These are phyloP conservation scores for Mormyrus iriodes DNA, from an alignment of 2,113 vertebrate genomes.

Conservation along the genomic window DNA sequence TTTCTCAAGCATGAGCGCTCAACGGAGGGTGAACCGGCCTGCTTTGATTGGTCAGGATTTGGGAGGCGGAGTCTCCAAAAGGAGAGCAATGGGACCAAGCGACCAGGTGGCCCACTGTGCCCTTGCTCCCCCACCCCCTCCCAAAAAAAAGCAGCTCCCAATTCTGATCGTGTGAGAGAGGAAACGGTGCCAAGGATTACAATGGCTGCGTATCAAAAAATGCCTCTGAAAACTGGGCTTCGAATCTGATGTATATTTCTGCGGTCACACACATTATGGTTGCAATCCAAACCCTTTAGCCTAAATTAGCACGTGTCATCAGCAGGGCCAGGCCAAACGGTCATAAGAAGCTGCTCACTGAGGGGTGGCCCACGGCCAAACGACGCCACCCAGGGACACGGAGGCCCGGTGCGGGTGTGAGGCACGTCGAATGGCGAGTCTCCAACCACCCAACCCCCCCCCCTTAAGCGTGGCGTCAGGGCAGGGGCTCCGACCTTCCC, in stretches of 20 bases:
- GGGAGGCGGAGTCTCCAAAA: neutral
- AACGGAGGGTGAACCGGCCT: neutral
- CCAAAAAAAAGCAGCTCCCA: neutral
- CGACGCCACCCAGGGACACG: neutral
- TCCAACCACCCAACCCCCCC: no score
- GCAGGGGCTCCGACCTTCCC: slow-evolving; percentile 49
- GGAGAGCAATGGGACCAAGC: neutral
- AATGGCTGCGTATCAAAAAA: neutral
- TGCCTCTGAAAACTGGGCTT: neutral
- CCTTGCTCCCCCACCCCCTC: neutral
- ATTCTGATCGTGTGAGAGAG: neutral
- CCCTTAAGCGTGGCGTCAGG: slow-evolving; percentile 17
- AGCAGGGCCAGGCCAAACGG: neutral
- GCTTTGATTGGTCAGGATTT: neutral
- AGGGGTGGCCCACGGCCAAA: neutral
- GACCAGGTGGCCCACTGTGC: neutral
- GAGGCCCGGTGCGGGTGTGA: neutral
- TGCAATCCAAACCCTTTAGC: neutral
- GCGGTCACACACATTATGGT: neutral
- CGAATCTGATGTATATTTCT: neutral
- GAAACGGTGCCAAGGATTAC: neutral
- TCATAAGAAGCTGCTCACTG: neutral
- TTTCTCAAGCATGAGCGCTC: neutral
- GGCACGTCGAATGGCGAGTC: neutral
- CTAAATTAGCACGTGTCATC: neutral